Evolutionary conservation across 2,888 invertebrate species (phyloP), one percentile per base, ranked within the genome.

Genomic region (Sphinx pinastri): DNA sequence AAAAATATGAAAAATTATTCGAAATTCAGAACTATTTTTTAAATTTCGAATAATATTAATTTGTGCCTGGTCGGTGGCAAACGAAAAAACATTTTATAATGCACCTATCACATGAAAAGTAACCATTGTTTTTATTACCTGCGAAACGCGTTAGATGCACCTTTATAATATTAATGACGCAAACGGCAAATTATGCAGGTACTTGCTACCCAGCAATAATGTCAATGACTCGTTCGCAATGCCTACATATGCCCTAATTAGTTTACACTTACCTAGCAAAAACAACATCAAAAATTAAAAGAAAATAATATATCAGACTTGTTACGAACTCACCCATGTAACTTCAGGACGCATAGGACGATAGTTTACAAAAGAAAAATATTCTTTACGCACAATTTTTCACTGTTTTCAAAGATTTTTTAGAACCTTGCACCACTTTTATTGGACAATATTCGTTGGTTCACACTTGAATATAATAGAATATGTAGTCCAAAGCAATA

Each of bases 161-260:
- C 8, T 38, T 38, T 8, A 38, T 38, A 7, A 38, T 38, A 54
- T 51, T 1, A 51, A 51, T 47, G 60, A 47, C 60, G 60, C 60
- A 47, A 47, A 60, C 10, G 11, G 47, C 11, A 7, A 10, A 5
- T 10, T 16, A 60, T 7, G 8, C 38, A 38, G 38, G 5, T 38
- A 38, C 38, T 38, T 38, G 38, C 8, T 38, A 38, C 38, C 38
- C 38, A 38, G 16, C 16, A 45, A 47, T 45, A 12, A 47, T 60
- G 47, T 47, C 16, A 60, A 47, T 47, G 45, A 16, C 45, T 60
- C 47, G 45, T 60, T 60, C 60, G 60, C 60, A 47, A 47, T 60
- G 60, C 60, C 11, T 45, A 12, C n/a, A n/a, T 38, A 47, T n/a
- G 12, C 16, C 16, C 45, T 47, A 60, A 45, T 60, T 16, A 38